A percentile compares a stretch with the other conserved stretches of the same genome.
These are phyloP conservation scores for Aeoliscus strigatus DNA, from an alignment of 2,797 vertebrate species.

Conservation along the genomic window DNA sequence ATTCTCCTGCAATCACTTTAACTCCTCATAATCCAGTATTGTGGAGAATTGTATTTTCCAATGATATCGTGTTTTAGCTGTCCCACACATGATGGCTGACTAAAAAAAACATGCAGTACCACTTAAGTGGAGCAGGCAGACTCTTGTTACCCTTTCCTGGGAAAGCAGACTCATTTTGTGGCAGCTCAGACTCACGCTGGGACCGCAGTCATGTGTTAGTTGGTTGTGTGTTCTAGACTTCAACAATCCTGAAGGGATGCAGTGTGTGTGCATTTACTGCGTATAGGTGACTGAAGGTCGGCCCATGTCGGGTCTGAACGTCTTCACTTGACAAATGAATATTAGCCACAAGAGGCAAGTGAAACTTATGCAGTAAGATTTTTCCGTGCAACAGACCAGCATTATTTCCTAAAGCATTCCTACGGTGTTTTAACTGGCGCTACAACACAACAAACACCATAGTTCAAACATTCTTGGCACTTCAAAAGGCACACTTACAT, in stretches of 20 bases:
- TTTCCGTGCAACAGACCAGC: too few species aligned
- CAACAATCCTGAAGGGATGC: too few species aligned
- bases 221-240: slow-evolving; percentile 40
- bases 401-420: slow-evolving; percentile 1
- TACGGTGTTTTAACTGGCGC: too few species aligned
- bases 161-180: slow-evolving; percentile 17
- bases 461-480: background rate
- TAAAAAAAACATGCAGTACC: slow-evolving; percentile 16
- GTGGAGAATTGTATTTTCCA: slow-evolving; percentile 7
- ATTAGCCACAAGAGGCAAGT: too few species aligned
- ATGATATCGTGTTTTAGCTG: slow-evolving; percentile 5
- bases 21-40: background rate
- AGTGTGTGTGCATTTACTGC: too few species aligned
- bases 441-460: background rate
- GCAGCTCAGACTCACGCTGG: slow-evolving; percentile 22
- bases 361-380: too few species aligned
- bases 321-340: too few species aligned
- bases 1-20: background rate
- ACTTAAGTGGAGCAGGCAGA: slow-evolving; percentile 49
- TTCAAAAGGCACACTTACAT: background rate
- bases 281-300: too few species aligned
- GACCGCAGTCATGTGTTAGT: slow-evolving; percentile 58
- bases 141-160: slow-evolving; percentile 42
- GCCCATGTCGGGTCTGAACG: too few species aligned
- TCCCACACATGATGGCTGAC: slow-evolving; percentile 22